phyloP scores from a whole-genome alignment of 2,797 vertebrate genomes.

The Tenualosa ilisha region DNA sequence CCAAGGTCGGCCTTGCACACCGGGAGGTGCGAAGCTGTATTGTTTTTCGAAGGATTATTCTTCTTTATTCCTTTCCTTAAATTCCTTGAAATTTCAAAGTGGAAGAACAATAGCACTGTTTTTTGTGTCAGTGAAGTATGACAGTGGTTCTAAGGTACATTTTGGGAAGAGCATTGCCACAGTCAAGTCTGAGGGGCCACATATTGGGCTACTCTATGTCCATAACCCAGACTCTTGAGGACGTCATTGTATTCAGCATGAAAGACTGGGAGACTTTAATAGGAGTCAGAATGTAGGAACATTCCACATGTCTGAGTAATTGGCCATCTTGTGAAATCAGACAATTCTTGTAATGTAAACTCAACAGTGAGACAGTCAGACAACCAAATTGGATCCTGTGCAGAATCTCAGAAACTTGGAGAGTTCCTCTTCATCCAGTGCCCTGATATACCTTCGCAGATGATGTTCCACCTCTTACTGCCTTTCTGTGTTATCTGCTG shows the following conservation, averaged over 20 bases:
- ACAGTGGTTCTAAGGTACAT: no score
- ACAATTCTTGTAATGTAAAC: constrained; percentile 34
- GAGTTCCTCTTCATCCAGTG: constrained; percentile 39
- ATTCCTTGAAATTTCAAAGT: no score
- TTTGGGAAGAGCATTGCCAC: no score
- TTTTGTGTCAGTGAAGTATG: no score
- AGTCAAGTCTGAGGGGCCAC: no score
- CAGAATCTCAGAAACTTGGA: constrained; percentile 39
- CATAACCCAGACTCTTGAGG: no score
- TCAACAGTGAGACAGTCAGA: not conserved
- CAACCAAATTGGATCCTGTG: constrained; percentile 39
- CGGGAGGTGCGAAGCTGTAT: no score
- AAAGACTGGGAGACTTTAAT: not conserved
- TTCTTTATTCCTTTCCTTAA: no score
- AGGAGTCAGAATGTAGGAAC: constrained; percentile 41
- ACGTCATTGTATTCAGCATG: not conserved
- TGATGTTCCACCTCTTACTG: constrained; percentile 34
- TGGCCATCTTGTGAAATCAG: constrained; percentile 42
- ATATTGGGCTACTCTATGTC: no score
- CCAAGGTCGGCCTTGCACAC: no score
- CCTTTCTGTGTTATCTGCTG: not conserved
- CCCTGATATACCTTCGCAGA: constrained; percentile 43
- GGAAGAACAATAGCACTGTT: no score
- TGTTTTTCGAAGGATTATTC: no score
- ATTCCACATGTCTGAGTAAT: constrained; percentile 40